Conservation (phyloP, 2,888 invertebrate genomes). For the Liodrosophila aerea region DNA sequence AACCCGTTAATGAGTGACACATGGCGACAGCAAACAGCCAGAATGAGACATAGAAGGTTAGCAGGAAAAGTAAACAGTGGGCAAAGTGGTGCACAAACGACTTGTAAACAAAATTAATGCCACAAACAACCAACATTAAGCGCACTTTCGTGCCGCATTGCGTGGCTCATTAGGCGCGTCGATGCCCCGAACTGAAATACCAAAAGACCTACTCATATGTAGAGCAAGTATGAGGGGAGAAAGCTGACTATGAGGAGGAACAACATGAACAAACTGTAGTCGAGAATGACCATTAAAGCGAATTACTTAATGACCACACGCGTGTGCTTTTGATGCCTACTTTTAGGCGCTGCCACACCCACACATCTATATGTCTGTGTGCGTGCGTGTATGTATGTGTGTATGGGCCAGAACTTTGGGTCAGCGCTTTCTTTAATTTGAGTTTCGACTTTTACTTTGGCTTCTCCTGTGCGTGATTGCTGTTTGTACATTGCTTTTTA, state of each 20-base stretch:
- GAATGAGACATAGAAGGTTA: not conserved
- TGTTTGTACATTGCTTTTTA: slow-evolving; percentile 76
- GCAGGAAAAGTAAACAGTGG: not conserved
- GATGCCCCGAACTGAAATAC: slow-evolving; percentile 4
- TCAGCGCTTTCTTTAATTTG: slow-evolving; percentile 62
- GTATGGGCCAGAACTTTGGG: slow-evolving; percentile 17
- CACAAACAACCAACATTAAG: slow-evolving; percentile 73
- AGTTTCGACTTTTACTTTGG: slow-evolving; percentile 38
- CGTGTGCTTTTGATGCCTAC: slow-evolving; percentile 73
- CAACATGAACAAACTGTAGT: not conserved
- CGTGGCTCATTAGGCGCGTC: slow-evolving; percentile 66
- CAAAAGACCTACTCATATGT: not conserved
- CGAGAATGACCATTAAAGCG: slow-evolving; percentile 60
- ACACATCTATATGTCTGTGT: slow-evolving; percentile 1
- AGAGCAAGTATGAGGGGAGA: not conserved
- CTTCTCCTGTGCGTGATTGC: slow-evolving; percentile 63
- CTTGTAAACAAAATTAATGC: slow-evolving; percentile 77
- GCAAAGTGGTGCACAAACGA: slow-evolving; percentile 57
- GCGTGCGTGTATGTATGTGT: too few relatives aligned
- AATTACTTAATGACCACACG: slow-evolving; percentile 76
- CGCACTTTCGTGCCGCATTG: slow-evolving; percentile 69
- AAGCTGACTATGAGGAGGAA: not conserved
- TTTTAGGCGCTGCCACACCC: slow-evolving; percentile 54
- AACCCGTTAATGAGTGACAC: slow-evolving; percentile 58
- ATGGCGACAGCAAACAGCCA: slow-evolving; percentile 45